phyloP scores from a whole-genome alignment of 2,888 invertebrate genomes.

The Apocheima hispidaria region DNA sequence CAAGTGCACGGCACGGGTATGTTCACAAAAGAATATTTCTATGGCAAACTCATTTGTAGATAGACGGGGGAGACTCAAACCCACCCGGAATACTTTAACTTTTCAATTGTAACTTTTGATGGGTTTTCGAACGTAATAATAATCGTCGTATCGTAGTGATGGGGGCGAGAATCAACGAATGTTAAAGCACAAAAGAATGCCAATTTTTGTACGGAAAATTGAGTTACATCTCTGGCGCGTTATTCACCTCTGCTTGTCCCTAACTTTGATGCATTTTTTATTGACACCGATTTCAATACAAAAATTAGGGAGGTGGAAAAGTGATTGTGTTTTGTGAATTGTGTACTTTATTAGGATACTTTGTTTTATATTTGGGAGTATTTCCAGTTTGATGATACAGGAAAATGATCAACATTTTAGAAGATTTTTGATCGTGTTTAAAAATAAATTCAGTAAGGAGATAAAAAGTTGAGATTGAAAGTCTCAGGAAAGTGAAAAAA shows the following conservation, averaged over 20 bases:
- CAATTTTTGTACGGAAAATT: slow-evolving; percentile 83
- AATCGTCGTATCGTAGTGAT: slow-evolving; percentile 79
- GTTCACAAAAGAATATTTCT: slow-evolving; percentile 80
- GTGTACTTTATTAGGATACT: slow-evolving; percentile 35
- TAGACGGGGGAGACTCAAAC: slow-evolving; percentile 75
- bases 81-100: slow-evolving; percentile 85
- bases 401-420: not conserved
- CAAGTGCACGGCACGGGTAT: slow-evolving; percentile 60
- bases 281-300: slow-evolving; percentile 57
- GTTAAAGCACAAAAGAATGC: slow-evolving; percentile 76
- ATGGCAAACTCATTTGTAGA: slow-evolving; percentile 82
- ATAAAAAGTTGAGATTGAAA: too few species aligned
- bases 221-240: slow-evolving; percentile 75
- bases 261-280: slow-evolving; percentile 65
- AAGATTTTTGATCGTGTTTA: not conserved
- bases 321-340: slow-evolving; percentile 44
- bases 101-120: slow-evolving; percentile 87
- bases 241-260: slow-evolving; percentile 66
- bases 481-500: too few species aligned
- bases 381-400: slow-evolving; percentile 3
- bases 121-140: slow-evolving; percentile 86
- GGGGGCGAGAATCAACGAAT: slow-evolving; percentile 80
- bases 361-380: slow-evolving; percentile 20
- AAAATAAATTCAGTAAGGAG: too few species aligned
- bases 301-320: slow-evolving; percentile 45